Conservation (phyloP, 2,113 vertebrate genomes). For the Okapia johnstoni region DNA sequence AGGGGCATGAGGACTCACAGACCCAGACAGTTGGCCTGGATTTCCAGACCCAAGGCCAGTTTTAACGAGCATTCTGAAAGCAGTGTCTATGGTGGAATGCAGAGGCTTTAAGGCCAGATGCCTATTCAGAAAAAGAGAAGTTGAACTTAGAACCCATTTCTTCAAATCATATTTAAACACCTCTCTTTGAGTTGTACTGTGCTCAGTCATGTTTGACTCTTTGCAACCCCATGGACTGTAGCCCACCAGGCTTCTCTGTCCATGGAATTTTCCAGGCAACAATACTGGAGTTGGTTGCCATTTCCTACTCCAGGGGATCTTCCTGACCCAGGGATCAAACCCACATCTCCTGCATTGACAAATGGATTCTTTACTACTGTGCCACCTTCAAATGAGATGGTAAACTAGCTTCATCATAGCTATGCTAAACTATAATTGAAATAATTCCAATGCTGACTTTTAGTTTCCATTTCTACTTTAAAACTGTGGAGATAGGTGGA, state of each 20-base stretch:
- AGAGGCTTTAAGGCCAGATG: neutral
- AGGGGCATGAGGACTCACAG: neutral
- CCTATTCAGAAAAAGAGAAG: neutral
- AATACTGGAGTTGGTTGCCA: neutral
- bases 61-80: neutral
- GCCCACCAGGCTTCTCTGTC: neutral
- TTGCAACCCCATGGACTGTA: neutral
- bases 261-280: neutral
- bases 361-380: neutral
- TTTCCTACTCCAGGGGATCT: neutral
- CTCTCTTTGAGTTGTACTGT: neutral
- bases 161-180: slow-evolving; percentile 13
- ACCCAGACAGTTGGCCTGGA: neutral
- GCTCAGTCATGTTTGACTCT: neutral
- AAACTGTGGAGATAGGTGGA: slow-evolving; percentile 20
- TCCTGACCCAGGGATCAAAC: neutral
- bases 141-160: neutral
- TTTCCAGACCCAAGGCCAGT: neutral
- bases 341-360: neutral
- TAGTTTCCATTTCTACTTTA: slow-evolving; percentile 27
- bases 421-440: slow-evolving; percentile 15
- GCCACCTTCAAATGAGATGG: neutral
- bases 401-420: neutral
- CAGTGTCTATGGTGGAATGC: neutral
- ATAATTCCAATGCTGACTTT: slow-evolving; percentile 39